phyloP scores from a whole-genome alignment of 2,113 vertebrate genomes.

The Jacana jacana region DNA sequence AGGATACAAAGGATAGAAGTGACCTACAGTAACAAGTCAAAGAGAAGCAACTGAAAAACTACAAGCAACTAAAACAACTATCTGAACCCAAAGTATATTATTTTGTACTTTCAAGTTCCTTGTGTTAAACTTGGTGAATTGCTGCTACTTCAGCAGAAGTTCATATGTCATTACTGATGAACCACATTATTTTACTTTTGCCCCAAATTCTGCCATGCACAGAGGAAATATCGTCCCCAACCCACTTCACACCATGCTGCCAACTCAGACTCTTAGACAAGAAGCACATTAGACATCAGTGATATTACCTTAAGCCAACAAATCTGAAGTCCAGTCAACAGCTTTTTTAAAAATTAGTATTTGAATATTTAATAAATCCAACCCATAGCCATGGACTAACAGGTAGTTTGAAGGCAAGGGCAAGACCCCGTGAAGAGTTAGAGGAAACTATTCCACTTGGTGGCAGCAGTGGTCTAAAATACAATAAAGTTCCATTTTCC shows the following conservation, averaged over 20 bases:
- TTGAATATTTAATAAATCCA: neutral
- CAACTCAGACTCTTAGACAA: neutral
- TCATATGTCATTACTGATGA: neutral
- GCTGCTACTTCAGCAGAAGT: neutral
- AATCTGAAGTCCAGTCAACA: neutral
- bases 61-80: neutral
- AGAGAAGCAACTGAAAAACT: neutral
- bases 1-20: neutral
- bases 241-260: neutral
- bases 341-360: neutral
- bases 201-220: neutral
- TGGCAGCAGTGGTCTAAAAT: constrained; percentile 55
- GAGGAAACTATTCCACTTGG: constrained; percentile 44
- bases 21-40: neutral
- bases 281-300: neutral
- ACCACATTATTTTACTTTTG: neutral
- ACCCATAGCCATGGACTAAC: neutral
- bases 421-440: neutral
- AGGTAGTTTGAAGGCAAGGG: neutral
- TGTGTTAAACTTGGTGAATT: neutral
- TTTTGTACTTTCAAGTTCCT: neutral
- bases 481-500: neutral
- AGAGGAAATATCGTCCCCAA: neutral
- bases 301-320: neutral
- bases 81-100: neutral